phyloP scores from a whole-genome alignment of 2,797 vertebrate species.

The Hydrocynus forskahlii region DNA sequence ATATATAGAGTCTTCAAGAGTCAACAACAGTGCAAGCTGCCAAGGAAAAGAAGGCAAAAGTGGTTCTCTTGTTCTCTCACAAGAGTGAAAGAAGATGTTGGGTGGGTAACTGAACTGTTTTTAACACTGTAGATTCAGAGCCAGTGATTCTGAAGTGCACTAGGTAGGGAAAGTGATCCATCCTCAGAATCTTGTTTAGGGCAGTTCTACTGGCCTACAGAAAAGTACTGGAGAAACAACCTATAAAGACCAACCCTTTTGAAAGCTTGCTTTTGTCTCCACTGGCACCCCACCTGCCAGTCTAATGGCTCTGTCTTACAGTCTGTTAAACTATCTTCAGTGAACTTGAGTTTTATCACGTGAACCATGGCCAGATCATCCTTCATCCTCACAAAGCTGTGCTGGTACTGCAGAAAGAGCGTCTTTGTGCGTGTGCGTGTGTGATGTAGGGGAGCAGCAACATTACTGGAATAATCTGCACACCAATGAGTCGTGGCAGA shows the following conservation, averaged over 20 bases:
- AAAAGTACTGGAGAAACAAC: background rate
- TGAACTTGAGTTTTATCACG: slow-evolving; percentile 32
- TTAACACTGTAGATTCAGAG: too few species aligned
- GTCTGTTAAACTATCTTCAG: slow-evolving; percentile 17
- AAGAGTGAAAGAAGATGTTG: too few species aligned
- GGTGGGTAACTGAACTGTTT: too few species aligned
- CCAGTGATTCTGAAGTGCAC: too few species aligned
- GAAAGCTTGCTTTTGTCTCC: background rate
- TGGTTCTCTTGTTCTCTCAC: too few species aligned
- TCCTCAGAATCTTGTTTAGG: too few species aligned
- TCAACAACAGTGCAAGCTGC: background rate
- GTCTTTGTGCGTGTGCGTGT: slow-evolving; percentile 20
- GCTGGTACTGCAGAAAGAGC: slow-evolving; percentile 19
- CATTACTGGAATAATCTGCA: slow-evolving; percentile 62
- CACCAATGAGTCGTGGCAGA: slow-evolving; percentile 64
- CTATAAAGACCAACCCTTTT: background rate
- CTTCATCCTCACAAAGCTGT: slow-evolving; percentile 31
- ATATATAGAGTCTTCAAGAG: background rate
- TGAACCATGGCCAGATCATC: slow-evolving; percentile 30
- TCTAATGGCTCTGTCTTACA: background rate
- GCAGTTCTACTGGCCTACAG: background rate
- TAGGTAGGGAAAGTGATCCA: too few species aligned
- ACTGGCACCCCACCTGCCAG: slow-evolving; percentile 6
- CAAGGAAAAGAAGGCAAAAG: background rate
- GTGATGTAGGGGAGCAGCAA: slow-evolving; percentile 46